These are phyloP conservation scores for Pseudomugil tenellus DNA, from an alignment of 2,797 vertebrate species.

Conservation along the genomic window DNA sequence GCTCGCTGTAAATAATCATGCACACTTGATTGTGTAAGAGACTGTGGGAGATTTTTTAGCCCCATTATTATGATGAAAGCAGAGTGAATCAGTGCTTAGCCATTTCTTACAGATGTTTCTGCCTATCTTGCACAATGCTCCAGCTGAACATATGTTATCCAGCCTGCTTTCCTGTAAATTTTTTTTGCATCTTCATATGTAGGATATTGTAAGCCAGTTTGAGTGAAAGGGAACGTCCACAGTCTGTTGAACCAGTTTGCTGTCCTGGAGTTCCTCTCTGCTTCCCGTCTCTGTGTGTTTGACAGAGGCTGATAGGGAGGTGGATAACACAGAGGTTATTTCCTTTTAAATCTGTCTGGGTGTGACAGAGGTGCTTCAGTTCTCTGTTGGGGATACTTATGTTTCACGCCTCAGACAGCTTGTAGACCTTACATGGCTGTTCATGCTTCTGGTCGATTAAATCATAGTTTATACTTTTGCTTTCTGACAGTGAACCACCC, in stretches of 20 bases:
- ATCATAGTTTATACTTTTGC: constrained; percentile 39
- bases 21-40: constrained; percentile 44
- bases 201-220: constrained; percentile 53
- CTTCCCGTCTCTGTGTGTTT: constrained; percentile 67
- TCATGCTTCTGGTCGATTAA: constrained; percentile 56
- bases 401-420: constrained; percentile 60
- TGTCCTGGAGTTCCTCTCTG: constrained; percentile 64
- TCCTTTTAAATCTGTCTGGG: constrained; percentile 66
- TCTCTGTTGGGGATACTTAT: constrained; percentile 50
- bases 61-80: constrained; percentile 54
- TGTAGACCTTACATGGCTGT: constrained; percentile 52
- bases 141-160: constrained; percentile 65
- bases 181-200: constrained; percentile 39
- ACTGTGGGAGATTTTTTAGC: constrained; percentile 37
- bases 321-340: constrained; percentile 65
- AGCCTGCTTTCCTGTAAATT: constrained; percentile 26
- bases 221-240: constrained; percentile 54
- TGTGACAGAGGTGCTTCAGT: constrained; percentile 71
- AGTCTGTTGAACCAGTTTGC: constrained; percentile 50
- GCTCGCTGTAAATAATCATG: constrained; percentile 43
- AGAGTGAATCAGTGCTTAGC: constrained; percentile 43
- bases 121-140: constrained; percentile 49
- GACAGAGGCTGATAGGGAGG: constrained; percentile 62
- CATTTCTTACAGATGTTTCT: constrained; percentile 66
- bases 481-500: constrained; percentile 27